Base-by-base conservation (phyloP, 2,888 invertebrate genomes). In the Lepidocyrtoides sp. region DNA sequence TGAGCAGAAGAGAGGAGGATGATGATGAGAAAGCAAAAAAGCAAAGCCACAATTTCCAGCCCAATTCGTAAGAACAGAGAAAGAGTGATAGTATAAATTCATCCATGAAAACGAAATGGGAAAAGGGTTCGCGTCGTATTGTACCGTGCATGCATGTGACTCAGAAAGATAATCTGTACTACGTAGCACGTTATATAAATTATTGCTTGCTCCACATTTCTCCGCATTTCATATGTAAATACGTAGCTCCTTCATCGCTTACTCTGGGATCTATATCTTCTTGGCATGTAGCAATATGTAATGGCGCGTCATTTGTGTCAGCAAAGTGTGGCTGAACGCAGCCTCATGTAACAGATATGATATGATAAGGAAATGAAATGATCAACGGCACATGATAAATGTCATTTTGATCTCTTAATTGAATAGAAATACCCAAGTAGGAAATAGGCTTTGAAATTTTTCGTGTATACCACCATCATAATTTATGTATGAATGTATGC, bases 61-160 rank as follows among this genome's bases (percentile, higher is more conserved):
- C 69, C 69, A 84, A 72, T 54, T 84, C 84, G 51, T 84, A 69
- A 29, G 84, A 84, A 84, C 29, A 54, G 51, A 83, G 48, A 60
- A 26, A 60, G 26, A 60, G 60, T 60, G 60, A 60, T 60, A 60
- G 60, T 8, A 60, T 26, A 60, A 10, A 60, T 60, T 60, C 26
- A 23, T 26, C 60, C 60, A 26, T 26, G 26, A 60, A 60, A 60
- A 26, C 2, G 14, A 51, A 51, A 51, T 51, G 51, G 60, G 17
- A 54, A 54, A 60, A 60, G 60, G 26, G 26, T 26, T 60, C 26
- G 60, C 26, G 7, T 60, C 60, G 26, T 51, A 8, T 17, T 60
- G 60, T 54, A 17, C 26, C 12, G 60, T 60, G 60, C 14, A 4
- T 5, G 60, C 10, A n/a, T 5, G 8, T 8, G 7, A 60, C 23